These are phyloP conservation scores for Yponomeuta plumbellus DNA, from an alignment of 2,888 invertebrate genomes.

Conservation along the genomic window DNA sequence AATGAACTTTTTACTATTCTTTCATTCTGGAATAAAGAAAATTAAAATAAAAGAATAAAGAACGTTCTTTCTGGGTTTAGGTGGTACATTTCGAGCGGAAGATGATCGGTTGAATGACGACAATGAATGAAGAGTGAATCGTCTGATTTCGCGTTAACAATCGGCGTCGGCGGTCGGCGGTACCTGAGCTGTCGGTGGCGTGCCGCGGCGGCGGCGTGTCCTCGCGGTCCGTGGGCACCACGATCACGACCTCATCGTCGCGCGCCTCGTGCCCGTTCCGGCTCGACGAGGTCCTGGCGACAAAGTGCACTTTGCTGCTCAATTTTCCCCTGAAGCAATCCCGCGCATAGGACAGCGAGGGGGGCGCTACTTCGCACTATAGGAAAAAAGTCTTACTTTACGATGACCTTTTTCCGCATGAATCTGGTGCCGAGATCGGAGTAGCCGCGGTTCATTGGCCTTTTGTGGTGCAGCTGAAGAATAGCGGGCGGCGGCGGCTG, in stretches of 20 bases:
- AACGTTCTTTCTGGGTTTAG: neutral
- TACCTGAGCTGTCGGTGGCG: constrained; percentile 81
- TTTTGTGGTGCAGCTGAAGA: constrained; percentile 57
- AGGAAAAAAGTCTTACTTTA: constrained; percentile 76
- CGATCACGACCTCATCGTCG: constrained; percentile 68
- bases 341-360: neutral
- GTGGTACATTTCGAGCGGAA: neutral
- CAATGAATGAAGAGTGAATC: neutral
- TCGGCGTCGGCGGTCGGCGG: neutral
- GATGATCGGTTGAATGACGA: neutral
- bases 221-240: constrained; percentile 63
- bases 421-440: constrained; percentile 88
- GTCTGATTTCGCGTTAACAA: no score
- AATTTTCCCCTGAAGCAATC: neutral
- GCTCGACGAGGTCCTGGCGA: constrained; percentile 59
- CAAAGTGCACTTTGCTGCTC: neutral
- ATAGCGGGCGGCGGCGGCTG: constrained; percentile 62
- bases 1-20: no score
- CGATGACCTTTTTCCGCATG: constrained; percentile 87
- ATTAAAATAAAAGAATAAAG: no score
- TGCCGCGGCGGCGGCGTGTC: constrained; percentile 75
- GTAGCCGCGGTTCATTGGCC: constrained; percentile 81
- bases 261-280: constrained; percentile 56
- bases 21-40: no score
- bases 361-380: neutral